Base-by-base conservation (phyloP, 2,113 vertebrate species). In the Danio rerio region DNA sequence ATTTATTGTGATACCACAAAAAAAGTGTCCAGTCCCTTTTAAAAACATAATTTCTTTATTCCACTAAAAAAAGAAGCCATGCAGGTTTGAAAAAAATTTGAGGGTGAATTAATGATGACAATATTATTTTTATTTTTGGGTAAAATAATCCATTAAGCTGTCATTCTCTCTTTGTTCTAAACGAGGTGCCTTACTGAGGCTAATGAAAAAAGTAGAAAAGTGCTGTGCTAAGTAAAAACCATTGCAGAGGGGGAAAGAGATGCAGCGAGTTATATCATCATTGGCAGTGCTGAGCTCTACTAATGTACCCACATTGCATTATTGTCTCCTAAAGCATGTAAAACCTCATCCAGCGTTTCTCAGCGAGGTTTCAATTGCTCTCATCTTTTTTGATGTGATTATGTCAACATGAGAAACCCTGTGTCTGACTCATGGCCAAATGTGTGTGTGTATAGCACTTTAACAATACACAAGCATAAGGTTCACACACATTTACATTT, bases 131-230 rank as follows among this genome's bases (percentile, higher is more conserved):
- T 55, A 20, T 50, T 58, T 65, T 59, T 56, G 18, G 53, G n/a
- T n/a, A 6, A 21, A 69, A 11, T 62, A 50, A 62, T 50, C 81
- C 83, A n/a, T 87, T 83, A 90, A 89, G 86, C 89, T 85, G 43
- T 80, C n/a, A 58, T 52, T 50, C 8, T 68, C 85, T 75, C 80
- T 77, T 89, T 73, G 81, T n/a, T 88, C 85, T 50, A 89, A 91
- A 90, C 82, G 81, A 89, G 87, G 50, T 56, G 78, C 71, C 79
- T 85, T 45, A 2, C 69, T 63, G 81, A 85, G 88, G 88, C 83
- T 88, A 90, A 89, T 86, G 82, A 87, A 70, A 81, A 70, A 69
- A 80, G 72, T 52, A 79, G 63, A 61, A 83, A 74, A 83, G 7
- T 85, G 87, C 86, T 84, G 85, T 79, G 75, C 84, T 66, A 65